Evolutionary conservation across 2,113 vertebrate species (phyloP).

Genomic region (Tapirus terrestris): DNA sequence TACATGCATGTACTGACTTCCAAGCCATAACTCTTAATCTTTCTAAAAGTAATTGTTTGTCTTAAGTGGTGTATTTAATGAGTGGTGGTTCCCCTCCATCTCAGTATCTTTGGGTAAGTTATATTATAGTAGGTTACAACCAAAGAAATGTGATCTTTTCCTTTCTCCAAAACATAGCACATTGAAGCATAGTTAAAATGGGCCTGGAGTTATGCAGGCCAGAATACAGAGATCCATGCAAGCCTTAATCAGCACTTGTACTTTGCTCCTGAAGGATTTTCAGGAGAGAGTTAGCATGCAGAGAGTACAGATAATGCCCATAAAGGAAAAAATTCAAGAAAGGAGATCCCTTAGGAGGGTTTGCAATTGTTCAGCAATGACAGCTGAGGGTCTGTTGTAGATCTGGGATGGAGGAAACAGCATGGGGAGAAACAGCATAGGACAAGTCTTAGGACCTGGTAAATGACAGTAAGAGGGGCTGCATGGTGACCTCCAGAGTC

Average conservation of each 20-base stretch:
- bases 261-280: not conserved
- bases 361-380: not conserved
- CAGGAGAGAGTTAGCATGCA: not conserved
- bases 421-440: not conserved
- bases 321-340: not conserved
- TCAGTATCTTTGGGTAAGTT: not conserved
- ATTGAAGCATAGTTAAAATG: not conserved
- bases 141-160: not conserved
- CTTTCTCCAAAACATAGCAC: not conserved
- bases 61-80: not conserved
- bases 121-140: not conserved
- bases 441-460: not conserved
- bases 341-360: not conserved
- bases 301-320: too few species aligned
- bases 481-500: not conserved
- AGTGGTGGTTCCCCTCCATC: not conserved
- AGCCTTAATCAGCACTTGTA: not conserved
- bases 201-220: not conserved
- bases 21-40: not conserved
- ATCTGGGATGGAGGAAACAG: not conserved
- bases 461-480: too few species aligned
- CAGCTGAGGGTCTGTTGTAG: not conserved
- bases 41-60: not conserved
- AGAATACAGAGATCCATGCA: not conserved
- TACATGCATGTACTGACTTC: not conserved